Percentiles rank a stretch among this genome's conserved stretches.
Conservation (phyloP, 2,888 invertebrate genomes). For the Branchellion lobata region DNA sequence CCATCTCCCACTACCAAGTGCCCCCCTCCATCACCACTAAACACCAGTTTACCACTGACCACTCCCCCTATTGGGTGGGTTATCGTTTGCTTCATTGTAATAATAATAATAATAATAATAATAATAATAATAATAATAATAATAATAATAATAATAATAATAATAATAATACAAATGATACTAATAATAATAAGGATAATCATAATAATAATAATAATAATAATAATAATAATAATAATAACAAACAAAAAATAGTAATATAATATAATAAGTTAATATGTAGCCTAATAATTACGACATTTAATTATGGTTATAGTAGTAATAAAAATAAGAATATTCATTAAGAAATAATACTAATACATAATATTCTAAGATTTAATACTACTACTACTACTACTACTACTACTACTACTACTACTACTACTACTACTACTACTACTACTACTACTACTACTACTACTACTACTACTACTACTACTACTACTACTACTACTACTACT, state of each 20-base stretch:
- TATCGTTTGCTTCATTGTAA: conserved; percentile 90
- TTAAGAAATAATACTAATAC: no score
- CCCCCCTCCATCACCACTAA: not conserved
- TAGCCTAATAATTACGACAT: no score
- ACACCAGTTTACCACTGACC: not conserved
- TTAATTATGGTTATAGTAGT: no score
- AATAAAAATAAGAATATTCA: no score
- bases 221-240: no score
- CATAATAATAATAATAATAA: no score
- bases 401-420: conserved; percentile 29
- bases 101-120: no score
- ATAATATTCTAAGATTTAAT: not conserved
- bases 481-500: conserved; percentile 29
- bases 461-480: conserved; percentile 29
- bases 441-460: conserved; percentile 29
- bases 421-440: conserved; percentile 29
- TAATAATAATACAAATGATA: not conserved
- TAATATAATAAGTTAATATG: no score
- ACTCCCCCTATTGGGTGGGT: conserved; percentile 46
- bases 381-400: not conserved
- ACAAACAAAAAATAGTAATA: no score
- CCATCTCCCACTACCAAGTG: conserved; percentile 54
- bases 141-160: no score
- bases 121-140: no score
- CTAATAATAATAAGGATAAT: not conserved